Percentiles rank a stretch among this genome's conserved stretches.
phyloP scores from a whole-genome alignment of 2,888 invertebrate species.

The Serrognathus titanus region DNA sequence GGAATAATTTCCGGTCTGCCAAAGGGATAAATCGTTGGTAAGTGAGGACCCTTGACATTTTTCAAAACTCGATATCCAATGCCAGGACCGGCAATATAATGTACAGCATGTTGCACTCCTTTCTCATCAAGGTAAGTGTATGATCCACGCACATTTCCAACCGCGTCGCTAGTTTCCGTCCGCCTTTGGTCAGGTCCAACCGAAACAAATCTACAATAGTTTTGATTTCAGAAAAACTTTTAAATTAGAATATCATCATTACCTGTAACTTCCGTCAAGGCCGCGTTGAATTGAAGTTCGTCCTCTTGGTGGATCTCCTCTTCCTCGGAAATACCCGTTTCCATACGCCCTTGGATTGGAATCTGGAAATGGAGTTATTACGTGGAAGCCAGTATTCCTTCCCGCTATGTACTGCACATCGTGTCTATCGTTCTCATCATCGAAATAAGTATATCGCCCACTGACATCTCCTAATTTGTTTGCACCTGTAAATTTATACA shows the following conservation, averaged over 20 bases:
- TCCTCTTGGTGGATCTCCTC: constrained; percentile 64
- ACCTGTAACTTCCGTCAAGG: constrained; percentile 70
- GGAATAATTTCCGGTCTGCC: constrained; percentile 49
- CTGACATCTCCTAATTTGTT: constrained; percentile 44
- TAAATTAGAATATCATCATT: constrained; percentile 19
- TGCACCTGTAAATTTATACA: constrained; percentile 29
- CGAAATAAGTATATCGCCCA: constrained; percentile 69
- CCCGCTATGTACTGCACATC: constrained; percentile 75
- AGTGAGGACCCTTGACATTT: constrained; percentile 65
- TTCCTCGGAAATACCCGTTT: constrained; percentile 61
- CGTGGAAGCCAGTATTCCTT: constrained; percentile 71
- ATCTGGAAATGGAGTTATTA: constrained; percentile 66
- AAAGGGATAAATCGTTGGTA: constrained; percentile 58
- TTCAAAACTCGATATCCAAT: constrained; percentile 74
- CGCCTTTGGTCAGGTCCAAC: constrained; percentile 74
- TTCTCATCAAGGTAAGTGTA: constrained; percentile 77
- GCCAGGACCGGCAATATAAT: constrained; percentile 76
- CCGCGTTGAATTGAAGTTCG: constrained; percentile 70
- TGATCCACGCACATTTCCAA: constrained; percentile 70
- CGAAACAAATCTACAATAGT: constrained; percentile 62
- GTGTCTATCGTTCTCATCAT: constrained; percentile 73
- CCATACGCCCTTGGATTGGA: constrained; percentile 62
- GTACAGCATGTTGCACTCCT: constrained; percentile 71
- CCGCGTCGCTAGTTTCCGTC: constrained; percentile 69
- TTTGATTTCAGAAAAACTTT: neutral